Base-by-base conservation (phyloP, 2,797 vertebrate genomes). In the Cossypha niveicapilla region DNA sequence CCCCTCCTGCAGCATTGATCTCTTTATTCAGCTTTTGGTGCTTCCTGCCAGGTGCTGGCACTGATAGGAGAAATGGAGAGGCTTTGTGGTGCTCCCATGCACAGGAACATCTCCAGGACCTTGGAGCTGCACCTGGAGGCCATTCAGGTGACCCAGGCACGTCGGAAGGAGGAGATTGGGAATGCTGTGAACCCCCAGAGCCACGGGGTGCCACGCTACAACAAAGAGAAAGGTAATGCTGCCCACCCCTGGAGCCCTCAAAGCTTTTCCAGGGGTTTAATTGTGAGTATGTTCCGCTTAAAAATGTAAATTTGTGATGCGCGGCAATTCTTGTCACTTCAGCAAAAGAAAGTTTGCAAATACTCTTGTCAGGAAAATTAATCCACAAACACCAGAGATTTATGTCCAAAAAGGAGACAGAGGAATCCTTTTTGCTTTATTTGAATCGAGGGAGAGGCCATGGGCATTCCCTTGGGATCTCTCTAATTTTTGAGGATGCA, bases 61-160 rank as follows among this genome's bases (percentile, higher is more conserved):
- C 88, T 98, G 19, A 11, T 97, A 48, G 94, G 85, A 21, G 95
- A 47, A 6, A 97, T 98, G 97, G 97, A 97, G 75, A 92, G 32
- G 51, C 96, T 97, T 3, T 3, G 47, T 8, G 92, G 96, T 13
- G 5, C 37, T 32, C 71, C 96, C 3, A 19, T 97, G 10, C 97
- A 97, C 4, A 1, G 77, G 4, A 97, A 97, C 63, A 62, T 97
- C 35, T 37, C 45, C 9, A 8, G 48, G 6, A 16, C 84, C 1
- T 37, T 98, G 71, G 84, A 95, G 13, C 82, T 10, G 1, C 97
- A 97, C 16, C 23, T 85, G 86, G 97, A 97, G 68, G 93, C 96
- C 63, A 88, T 97, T 21, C 86, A 21, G 0, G 6, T 82, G 11
- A 92, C 97, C 0, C 96, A 87, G 90, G 96, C 96, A 0, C 94